phyloP scores from a whole-genome alignment of 2,888 invertebrate genomes.

The Caenorhabditis panamensis region DNA sequence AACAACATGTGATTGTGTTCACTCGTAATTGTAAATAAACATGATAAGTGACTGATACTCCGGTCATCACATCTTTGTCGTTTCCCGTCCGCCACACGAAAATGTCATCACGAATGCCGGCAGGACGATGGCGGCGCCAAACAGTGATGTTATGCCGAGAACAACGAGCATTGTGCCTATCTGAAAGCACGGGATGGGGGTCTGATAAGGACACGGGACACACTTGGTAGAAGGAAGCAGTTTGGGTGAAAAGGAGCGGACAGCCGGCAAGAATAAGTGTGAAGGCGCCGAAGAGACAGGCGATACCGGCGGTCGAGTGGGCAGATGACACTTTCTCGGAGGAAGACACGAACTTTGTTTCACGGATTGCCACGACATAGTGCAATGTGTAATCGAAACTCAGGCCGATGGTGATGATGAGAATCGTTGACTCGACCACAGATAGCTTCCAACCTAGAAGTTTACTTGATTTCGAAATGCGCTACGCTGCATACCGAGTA shows the following conservation, averaged over 20 bases:
- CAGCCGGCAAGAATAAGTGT: constrained; percentile 63
- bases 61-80: constrained; percentile 45
- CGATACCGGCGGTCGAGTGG: constrained; percentile 63
- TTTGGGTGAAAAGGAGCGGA: constrained; percentile 62
- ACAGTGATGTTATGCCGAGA: constrained; percentile 59
- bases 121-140: constrained; percentile 59
- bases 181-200: constrained; percentile 39
- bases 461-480: neutral
- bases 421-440: constrained; percentile 80
- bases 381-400: constrained; percentile 80
- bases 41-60: constrained; percentile 3
- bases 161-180: constrained; percentile 66
- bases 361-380: constrained; percentile 64
- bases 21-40: constrained; percentile 9
- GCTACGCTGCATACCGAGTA: constrained; percentile 45
- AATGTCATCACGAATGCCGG: constrained; percentile 54
- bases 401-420: constrained; percentile 78
- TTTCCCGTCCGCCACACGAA: constrained; percentile 34
- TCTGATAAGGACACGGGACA: neutral
- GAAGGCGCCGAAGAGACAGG: constrained; percentile 58
- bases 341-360: constrained; percentile 29
- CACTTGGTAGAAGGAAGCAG: constrained; percentile 66
- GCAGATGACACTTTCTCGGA: constrained; percentile 55
- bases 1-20: constrained; percentile 20
- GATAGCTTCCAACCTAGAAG: constrained; percentile 77